Conservation (phyloP, 2,888 invertebrate genomes). For the Tetranychus truncatus region DNA sequence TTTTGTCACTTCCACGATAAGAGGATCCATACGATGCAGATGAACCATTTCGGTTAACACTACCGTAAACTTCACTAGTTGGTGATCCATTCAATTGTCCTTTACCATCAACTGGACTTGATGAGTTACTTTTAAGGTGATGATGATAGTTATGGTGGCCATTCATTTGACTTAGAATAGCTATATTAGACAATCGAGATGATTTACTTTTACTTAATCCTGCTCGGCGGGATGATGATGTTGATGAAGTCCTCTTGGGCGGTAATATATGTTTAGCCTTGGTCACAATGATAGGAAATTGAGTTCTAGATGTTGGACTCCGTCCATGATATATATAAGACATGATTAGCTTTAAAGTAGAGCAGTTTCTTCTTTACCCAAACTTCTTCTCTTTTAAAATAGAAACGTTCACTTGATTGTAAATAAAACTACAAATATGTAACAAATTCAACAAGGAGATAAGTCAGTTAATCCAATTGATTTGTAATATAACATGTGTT, state of each 20-base stretch:
- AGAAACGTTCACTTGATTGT: neutral
- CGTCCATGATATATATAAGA: neutral
- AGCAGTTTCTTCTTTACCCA: constrained; percentile 12
- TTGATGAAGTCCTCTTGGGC: neutral
- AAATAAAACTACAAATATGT: neutral
- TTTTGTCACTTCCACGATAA: constrained; percentile 6
- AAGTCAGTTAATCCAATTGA: constrained; percentile 13
- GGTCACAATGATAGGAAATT: constrained; percentile 5
- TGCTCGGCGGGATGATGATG: neutral
- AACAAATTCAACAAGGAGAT: neutral
- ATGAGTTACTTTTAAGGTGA: constrained; percentile 1
- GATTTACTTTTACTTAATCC: constrained; percentile 8
- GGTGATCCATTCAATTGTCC: constrained; percentile 5
- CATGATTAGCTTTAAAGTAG: neutral
- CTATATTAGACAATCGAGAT: neutral
- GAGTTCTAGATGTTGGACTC: neutral
- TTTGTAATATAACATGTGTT: constrained; percentile 7
- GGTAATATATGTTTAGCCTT: constrained; percentile 4
- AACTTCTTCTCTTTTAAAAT: neutral
- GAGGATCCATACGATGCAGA: neutral
- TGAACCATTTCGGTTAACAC: neutral
- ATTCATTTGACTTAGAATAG: neutral
- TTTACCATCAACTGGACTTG: neutral
- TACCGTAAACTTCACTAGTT: neutral
- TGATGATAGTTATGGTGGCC: neutral